Evolutionary conservation across 2,797 vertebrate species (phyloP).

Genomic region (Enteromius viviparus): DNA sequence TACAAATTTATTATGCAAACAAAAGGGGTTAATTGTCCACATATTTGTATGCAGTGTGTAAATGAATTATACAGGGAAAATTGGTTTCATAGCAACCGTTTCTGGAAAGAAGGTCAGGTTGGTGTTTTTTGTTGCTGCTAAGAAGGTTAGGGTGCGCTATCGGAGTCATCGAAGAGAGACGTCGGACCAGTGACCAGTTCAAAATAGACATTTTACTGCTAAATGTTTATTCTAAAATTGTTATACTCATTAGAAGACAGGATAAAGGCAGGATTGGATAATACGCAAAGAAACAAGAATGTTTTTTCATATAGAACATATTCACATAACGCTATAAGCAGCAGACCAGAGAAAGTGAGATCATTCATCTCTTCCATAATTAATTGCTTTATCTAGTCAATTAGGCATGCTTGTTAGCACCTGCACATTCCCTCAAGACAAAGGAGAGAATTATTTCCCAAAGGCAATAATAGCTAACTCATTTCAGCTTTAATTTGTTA

Average conservation of each 20-base stretch:
- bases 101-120: conserved; percentile 52
- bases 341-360: conserved; percentile 58
- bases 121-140: conserved; percentile 51
- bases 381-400: conserved; percentile 75
- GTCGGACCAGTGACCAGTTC: background rate
- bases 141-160: background rate
- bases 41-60: conserved; percentile 81
- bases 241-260: background rate
- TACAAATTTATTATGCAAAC: conserved; percentile 81
- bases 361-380: conserved; percentile 60
- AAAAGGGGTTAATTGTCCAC: conserved; percentile 84
- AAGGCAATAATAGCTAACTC: conserved; percentile 30
- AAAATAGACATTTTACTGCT: background rate
- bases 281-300: background rate
- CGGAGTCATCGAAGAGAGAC: background rate
- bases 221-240: background rate
- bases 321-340: conserved; percentile 38
- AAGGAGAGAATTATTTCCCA: conserved; percentile 56
- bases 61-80: conserved; percentile 75
- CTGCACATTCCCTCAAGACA: conserved; percentile 67
- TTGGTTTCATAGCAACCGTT: conserved; percentile 77
- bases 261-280: background rate
- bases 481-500: conserved; percentile 49
- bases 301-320: background rate
- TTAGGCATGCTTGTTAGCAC: conserved; percentile 76